A percentile compares a stretch with the other conserved stretches of the same genome.
Conservation (phyloP, 2,888 invertebrate genomes). For the Drosophila paranaensis region DNA sequence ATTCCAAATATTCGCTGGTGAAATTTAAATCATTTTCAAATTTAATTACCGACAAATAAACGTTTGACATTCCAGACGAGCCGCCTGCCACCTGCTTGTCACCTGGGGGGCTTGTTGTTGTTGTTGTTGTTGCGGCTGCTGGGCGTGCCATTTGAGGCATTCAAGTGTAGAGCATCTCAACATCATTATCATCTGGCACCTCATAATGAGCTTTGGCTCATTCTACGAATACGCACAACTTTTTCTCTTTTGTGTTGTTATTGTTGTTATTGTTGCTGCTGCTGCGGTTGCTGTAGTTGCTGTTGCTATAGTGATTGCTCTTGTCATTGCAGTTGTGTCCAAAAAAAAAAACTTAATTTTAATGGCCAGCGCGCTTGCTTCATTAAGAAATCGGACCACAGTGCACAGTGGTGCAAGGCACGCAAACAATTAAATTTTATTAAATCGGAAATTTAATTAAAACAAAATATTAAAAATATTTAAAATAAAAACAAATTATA, state of each 20-base stretch:
- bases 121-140: conserved; percentile 22
- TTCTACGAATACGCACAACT: conserved; percentile 57
- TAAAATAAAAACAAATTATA: no score
- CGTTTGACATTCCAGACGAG: conserved; percentile 74
- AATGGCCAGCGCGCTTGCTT: conserved; percentile 38
- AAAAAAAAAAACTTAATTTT: conserved; percentile 39
- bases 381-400: conserved; percentile 54
- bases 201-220: conserved; percentile 37
- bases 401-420: conserved; percentile 27
- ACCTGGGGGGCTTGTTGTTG: conserved; percentile 40
- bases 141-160: conserved; percentile 60
- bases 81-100: conserved; percentile 55
- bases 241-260: conserved; percentile 38
- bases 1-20: conserved; percentile 76
- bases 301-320: conserved; percentile 31
- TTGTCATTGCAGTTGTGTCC: conserved; percentile 54
- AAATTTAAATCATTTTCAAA: conserved; percentile 81
- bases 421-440: no score
- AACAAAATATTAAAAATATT: no score
- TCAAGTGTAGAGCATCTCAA: conserved; percentile 43
- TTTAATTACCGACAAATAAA: conserved; percentile 78
- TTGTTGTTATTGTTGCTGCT: conserved; percentile 30
- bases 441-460: no score
- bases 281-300: conserved; percentile 5
- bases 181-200: conserved; percentile 13